Conservation (phyloP, 2,113 vertebrate genomes). For the Hirundichthys speculiger region DNA sequence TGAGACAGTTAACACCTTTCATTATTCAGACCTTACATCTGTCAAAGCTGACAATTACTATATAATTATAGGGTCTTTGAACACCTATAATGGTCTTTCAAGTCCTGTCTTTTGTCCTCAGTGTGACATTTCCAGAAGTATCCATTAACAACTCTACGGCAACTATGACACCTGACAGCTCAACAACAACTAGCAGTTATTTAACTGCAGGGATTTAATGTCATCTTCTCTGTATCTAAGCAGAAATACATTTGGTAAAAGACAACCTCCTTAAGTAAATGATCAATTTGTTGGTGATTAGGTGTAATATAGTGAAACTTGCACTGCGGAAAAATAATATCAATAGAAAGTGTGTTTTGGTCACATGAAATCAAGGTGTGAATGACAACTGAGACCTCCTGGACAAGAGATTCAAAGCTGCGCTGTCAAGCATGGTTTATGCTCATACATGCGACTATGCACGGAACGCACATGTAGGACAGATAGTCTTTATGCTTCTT, state of each 20-base stretch:
- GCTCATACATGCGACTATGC: no score
- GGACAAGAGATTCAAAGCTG: no score
- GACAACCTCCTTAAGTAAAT: no score
- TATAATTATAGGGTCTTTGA: slow-evolving; percentile 57
- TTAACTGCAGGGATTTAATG: slow-evolving; percentile 2
- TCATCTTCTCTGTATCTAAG: background rate
- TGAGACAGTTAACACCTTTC: slow-evolving; percentile 56
- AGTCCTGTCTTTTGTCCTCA: slow-evolving; percentile 56
- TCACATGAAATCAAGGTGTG: no score
- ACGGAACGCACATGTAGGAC: no score
- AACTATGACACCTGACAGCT: slow-evolving; percentile 17
- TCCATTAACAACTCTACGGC: slow-evolving; percentile 45
- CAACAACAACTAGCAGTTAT: slow-evolving; percentile 12
- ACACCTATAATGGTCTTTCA: slow-evolving; percentile 48
- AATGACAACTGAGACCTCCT: no score
- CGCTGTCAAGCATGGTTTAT: no score
- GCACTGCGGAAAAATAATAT: no score
- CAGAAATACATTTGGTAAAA: background rate
- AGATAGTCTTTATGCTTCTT: no score
- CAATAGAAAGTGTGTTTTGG: no score
- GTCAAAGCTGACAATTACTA: slow-evolving; percentile 39
- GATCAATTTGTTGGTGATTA: no score
- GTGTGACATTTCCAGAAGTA: slow-evolving; percentile 39
- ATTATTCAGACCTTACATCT: slow-evolving; percentile 71
- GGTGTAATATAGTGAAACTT: no score